Conservation (phyloP, 2,888 invertebrate species). For the Philhelius pedissequus region DNA sequence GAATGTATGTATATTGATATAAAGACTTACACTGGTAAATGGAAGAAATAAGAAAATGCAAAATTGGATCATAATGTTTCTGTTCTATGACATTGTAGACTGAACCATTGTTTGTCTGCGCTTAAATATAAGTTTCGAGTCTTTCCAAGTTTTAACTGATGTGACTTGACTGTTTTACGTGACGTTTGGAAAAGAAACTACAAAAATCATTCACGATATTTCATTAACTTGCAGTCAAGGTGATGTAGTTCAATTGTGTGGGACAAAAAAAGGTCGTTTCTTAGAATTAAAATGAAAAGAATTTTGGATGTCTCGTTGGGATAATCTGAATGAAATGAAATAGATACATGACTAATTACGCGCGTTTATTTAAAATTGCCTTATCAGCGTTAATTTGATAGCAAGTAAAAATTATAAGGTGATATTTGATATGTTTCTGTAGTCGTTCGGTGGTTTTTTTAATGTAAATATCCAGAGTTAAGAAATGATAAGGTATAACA, state of each 20-base stretch:
- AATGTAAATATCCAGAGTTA: too few species aligned
- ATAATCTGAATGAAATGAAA: too few species aligned
- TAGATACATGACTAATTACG: too few species aligned
- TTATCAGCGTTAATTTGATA: neutral
- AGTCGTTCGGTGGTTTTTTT: too few species aligned
- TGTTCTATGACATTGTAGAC: conserved; percentile 49
- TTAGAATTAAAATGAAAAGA: neutral
- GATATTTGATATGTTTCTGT: too few species aligned
- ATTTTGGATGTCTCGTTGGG: neutral
- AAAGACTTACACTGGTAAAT: conserved; percentile 42
- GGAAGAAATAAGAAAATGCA: conserved; percentile 29
- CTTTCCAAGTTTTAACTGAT: conserved; percentile 9
- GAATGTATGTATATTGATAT: neutral
- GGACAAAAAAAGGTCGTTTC: conserved; percentile 5
- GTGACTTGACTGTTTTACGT: conserved; percentile 32
- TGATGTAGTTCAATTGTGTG: conserved; percentile 33
- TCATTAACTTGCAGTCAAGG: conserved; percentile 27
- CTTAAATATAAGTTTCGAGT: conserved; percentile 47
- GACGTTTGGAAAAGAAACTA: conserved; percentile 23
- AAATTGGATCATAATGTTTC: conserved; percentile 35
- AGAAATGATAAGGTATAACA: too few species aligned
- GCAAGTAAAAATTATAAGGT: too few species aligned
- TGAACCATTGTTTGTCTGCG: conserved; percentile 14
- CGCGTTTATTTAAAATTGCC: neutral
- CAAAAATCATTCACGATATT: conserved; percentile 24